Evolutionary conservation across 2,797 vertebrate genomes (phyloP).

Genomic region (Rhincodon typus): DNA sequence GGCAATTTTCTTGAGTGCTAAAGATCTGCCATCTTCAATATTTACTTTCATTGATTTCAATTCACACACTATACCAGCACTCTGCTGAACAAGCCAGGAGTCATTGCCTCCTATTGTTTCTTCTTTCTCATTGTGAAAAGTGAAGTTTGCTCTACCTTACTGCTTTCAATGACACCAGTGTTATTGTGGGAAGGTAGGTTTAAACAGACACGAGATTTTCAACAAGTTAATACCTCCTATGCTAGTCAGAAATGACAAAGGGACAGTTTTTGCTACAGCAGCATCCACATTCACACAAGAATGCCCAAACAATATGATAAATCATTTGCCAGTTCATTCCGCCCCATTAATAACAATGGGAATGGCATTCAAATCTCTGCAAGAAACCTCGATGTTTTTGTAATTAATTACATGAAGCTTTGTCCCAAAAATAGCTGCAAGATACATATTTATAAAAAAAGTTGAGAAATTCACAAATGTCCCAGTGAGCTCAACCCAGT

Average conservation of each 20-base stretch:
- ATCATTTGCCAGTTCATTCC: background rate
- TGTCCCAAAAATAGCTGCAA: background rate
- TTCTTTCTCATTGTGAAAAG: background rate
- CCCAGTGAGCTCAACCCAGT: background rate
- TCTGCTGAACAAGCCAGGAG: background rate
- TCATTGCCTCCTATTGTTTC: background rate
- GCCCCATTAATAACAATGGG: background rate
- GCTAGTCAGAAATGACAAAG: background rate
- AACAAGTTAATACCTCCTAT: background rate
- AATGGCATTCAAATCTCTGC: background rate
- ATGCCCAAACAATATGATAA: background rate
- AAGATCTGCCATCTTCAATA: too few species aligned
- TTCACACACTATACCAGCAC: background rate
- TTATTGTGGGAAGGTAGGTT: background rate
- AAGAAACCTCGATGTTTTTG: background rate
- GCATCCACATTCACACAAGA: background rate
- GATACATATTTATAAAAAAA: background rate
- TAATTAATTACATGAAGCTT: conserved; percentile 6
- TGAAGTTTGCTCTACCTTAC: background rate
- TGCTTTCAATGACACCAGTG: background rate
- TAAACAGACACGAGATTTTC: background rate
- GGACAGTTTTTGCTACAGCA: too few species aligned
- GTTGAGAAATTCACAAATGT: background rate
- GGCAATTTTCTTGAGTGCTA: background rate
- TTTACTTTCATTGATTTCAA: background rate